Percentiles rank a stretch among this genome's conserved stretches.
These are phyloP conservation scores for Penaeus indicus DNA, from an alignment of 1,140 invertebrate genomes.

Conservation along the genomic window DNA sequence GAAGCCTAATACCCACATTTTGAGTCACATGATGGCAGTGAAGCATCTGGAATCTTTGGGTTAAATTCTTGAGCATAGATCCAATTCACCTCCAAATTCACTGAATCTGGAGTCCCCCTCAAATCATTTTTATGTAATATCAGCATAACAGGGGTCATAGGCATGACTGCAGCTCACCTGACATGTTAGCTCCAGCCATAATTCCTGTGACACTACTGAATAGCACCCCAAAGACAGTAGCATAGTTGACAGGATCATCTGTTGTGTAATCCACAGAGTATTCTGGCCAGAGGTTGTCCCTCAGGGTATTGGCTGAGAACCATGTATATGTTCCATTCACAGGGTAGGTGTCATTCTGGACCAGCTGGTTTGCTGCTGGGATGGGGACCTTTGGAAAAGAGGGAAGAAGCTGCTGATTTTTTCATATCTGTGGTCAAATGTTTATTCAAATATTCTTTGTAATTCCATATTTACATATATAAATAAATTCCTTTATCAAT, in stretches of 20 bases:
- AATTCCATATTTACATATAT: too few relatives aligned
- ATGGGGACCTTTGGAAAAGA: constrained; percentile 29
- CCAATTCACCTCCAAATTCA: too few relatives aligned
- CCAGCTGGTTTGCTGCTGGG: constrained; percentile 75
- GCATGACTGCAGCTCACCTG: constrained; percentile 76
- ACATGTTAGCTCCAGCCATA: constrained; percentile 99
- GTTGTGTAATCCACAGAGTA: constrained; percentile 89
- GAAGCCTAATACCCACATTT: too few relatives aligned
- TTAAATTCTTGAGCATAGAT: too few relatives aligned
- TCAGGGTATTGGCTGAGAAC: constrained; percentile 79
- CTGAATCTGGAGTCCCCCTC: too few relatives aligned
- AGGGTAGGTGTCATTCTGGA: constrained; percentile 74
- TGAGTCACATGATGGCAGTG: too few relatives aligned
- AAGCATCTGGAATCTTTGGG: too few relatives aligned
- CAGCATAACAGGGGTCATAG: too few relatives aligned
- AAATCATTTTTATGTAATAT: neutral
- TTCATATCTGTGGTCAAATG: neutral
- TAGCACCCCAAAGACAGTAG: constrained; percentile 93
- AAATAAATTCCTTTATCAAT: too few relatives aligned
- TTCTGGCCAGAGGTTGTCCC: constrained; percentile 81
- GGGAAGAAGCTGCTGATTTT: neutral
- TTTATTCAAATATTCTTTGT: too few relatives aligned
- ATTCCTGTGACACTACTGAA: constrained; percentile 98
- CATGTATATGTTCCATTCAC: constrained; percentile 85
- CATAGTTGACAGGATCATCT: constrained; percentile 80